Evolutionary conservation across 2,113 vertebrate genomes (phyloP), one percentile per base, ranked within the genome.

Genomic region (Dendrocopos noguchii): DNA sequence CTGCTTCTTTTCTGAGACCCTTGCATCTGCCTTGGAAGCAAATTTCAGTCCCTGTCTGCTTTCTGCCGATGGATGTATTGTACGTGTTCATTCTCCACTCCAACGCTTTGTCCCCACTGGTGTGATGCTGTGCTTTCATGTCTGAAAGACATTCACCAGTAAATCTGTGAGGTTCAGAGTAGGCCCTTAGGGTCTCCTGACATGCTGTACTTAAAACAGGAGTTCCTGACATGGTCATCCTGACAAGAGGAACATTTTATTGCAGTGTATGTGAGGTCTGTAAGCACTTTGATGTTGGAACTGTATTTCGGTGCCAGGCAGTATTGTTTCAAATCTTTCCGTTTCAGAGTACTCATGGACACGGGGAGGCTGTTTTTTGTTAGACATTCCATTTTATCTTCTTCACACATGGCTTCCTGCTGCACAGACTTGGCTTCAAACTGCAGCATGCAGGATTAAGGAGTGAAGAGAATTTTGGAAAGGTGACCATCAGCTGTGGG

Each of bases 311-410:
- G 44, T 68, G 47, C 53, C 72, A 79, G 31, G 39, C 68, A 39
- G 91, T 88, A 46, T 36, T 90, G 85, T 68, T 79, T 80, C 0
- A 0, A 71, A 31, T 94, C 60, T 71, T 94, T 67, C 60, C 65
- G 72, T 39, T 88, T 91, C 71, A 85, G 53, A 65, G 33, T 44
- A 93, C 47, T 90, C 0, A 0, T 13, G 36, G 33, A 80, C 18
- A 2, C 11, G 16, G 13, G 55, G 65, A 91, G 53, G 61, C 93
- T 95, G 92, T 1, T 71, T 92, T 92, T 93, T 85, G 64, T 95
- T 95, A 91, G 86, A 57, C 65, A 91, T 93, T 80, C 61, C 15
- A 5, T 64, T 80, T 95, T 82, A 85, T 95, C 42, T 36, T 90
- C 64, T 78, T 95, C 68, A 64, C 90, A 78, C 82, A 4, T 91